Evolutionary conservation across 2,797 vertebrate genomes (phyloP).

Genomic region (Aratinga solstitialis): DNA sequence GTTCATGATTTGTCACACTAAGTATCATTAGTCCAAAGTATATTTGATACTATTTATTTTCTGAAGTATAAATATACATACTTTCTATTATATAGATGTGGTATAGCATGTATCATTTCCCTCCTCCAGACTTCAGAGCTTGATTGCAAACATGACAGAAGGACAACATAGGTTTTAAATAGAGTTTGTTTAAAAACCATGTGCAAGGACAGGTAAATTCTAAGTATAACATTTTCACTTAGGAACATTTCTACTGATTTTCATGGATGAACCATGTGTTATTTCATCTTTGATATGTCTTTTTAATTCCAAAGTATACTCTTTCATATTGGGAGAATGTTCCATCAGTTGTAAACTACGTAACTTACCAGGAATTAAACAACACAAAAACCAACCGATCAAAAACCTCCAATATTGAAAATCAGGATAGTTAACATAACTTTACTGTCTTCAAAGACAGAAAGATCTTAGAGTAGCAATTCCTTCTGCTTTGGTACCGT

Average conservation of each 20-base stretch:
- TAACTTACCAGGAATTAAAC: background rate
- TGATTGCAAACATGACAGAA: background rate
- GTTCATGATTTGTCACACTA: background rate
- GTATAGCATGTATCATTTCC: background rate
- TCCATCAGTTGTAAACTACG: background rate
- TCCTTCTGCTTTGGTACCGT: background rate
- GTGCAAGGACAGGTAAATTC: background rate
- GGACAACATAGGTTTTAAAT: background rate
- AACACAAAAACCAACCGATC: background rate
- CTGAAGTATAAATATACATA: background rate
- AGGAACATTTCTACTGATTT: background rate
- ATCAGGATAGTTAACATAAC: background rate
- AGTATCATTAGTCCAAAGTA: background rate
- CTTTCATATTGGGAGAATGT: background rate
- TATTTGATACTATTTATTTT: background rate
- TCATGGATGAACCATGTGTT: background rate
- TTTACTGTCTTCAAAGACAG: background rate
- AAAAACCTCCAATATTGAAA: background rate
- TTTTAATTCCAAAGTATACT: background rate
- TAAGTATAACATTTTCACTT: background rate
- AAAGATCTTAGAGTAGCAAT: background rate
- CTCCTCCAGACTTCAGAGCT: background rate
- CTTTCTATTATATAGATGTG: background rate
- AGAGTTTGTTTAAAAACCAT: background rate
- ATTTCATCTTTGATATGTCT: background rate